phyloP scores from a whole-genome alignment of 2,888 invertebrate genomes.

The Petrophora chlorosata region DNA sequence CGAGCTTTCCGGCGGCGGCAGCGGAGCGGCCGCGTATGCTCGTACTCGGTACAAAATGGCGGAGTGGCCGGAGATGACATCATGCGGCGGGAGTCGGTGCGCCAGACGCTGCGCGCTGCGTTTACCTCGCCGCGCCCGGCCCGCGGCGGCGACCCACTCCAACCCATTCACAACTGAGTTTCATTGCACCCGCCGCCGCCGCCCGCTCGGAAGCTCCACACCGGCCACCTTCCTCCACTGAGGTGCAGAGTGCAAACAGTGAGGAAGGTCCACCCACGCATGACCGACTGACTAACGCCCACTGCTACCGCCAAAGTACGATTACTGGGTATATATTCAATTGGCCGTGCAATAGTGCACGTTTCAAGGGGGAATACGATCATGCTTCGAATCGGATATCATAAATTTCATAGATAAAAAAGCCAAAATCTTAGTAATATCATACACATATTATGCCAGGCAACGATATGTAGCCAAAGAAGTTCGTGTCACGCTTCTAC shows the following conservation, averaged over 20 bases:
- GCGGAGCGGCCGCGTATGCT: constrained; percentile 1
- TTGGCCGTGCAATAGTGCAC: no score
- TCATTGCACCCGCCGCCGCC: constrained; percentile 45
- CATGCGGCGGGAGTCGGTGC: constrained; percentile 46
- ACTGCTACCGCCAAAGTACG: background rate
- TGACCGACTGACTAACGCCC: background rate
- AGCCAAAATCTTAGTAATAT: no score
- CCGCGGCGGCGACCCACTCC: constrained; percentile 44
- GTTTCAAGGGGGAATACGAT: no score
- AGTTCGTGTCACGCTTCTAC: no score
- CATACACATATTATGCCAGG: no score
- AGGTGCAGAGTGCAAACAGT: background rate
- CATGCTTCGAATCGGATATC: no score
- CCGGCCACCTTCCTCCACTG: background rate
- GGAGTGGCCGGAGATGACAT: constrained; percentile 65
- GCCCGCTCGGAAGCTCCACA: background rate
- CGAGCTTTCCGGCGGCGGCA: background rate
- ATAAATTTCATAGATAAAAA: no score
- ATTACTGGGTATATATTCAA: background rate
- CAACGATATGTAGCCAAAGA: no score
- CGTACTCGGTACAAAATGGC: constrained; percentile 55
- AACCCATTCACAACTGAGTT: constrained; percentile 69
- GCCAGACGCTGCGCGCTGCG: constrained; percentile 37
- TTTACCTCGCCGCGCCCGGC: constrained; percentile 34
- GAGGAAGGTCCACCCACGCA: background rate